These are phyloP conservation scores for Gopherus evgoodei DNA, from an alignment of 2,113 vertebrate genomes.

Conservation along the genomic window DNA sequence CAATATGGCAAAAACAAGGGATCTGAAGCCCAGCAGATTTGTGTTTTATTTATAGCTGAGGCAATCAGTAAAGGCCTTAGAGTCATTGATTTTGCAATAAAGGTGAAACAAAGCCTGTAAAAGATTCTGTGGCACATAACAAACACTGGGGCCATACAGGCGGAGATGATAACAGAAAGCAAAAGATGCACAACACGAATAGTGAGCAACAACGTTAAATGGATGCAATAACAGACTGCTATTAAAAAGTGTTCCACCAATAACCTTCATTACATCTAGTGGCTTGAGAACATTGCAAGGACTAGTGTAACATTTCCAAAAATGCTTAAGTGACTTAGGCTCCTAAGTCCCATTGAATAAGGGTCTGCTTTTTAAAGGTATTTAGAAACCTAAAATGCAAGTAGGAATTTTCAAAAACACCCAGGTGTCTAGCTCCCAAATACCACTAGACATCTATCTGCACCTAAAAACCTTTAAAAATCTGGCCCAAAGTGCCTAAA, in stretches of 20 bases:
- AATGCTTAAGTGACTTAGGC: not conserved
- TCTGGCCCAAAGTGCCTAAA: not conserved
- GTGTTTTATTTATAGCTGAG: not conserved
- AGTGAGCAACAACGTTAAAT: not conserved
- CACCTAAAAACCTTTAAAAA: not conserved
- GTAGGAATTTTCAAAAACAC: not conserved
- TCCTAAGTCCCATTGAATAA: not conserved
- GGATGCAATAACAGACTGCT: not conserved
- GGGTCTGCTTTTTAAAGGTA: not conserved
- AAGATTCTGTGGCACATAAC: not conserved
- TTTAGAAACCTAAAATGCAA: not conserved
- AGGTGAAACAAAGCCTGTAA: not conserved
- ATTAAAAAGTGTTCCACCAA: not conserved
- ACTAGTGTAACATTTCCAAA: not conserved
- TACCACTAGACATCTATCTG: not conserved
- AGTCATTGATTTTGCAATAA: not conserved
- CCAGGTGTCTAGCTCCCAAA: not conserved
- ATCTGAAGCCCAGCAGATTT: not conserved
- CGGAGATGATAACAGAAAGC: not conserved
- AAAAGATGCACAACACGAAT: not conserved
- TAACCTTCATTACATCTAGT: not conserved
- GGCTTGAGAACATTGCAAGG: not conserved
- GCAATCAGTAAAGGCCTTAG: not conserved
- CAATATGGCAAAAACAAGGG: not conserved
- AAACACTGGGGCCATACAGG: not conserved